Evolutionary conservation across 2,113 vertebrate genomes (phyloP).

Genomic region (Furnarius figulus): DNA sequence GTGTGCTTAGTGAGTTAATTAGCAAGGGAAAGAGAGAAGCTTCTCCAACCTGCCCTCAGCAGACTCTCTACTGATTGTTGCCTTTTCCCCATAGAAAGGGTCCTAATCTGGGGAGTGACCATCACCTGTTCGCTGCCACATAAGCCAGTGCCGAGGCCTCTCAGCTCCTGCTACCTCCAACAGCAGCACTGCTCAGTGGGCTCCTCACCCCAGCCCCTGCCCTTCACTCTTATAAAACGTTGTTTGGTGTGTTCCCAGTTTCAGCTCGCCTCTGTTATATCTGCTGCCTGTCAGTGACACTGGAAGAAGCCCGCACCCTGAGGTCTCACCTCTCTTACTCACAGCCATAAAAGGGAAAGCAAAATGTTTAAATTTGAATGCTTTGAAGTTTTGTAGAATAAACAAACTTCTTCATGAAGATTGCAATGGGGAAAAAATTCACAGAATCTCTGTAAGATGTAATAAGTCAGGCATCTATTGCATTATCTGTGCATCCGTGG

Average conservation of each 20-base stretch:
- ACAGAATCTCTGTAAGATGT: not conserved
- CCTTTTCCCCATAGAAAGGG: not conserved
- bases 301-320: not conserved
- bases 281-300: not conserved
- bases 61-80: not conserved
- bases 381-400: conserved; percentile 27
- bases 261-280: not conserved
- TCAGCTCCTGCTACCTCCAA: not conserved
- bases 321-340: not conserved
- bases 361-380: not conserved
- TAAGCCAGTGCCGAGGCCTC: not conserved
- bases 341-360: conserved; percentile 4
- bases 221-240: not conserved
- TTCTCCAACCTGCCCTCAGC: not conserved
- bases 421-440: not conserved
- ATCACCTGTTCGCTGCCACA: rapidly evolving
- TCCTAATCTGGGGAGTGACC: not conserved
- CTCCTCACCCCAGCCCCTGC: not conserved
- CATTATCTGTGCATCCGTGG: not conserved
- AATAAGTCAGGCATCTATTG: not conserved
- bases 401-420: not conserved
- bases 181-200: not conserved
- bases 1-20: not conserved
- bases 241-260: not conserved
- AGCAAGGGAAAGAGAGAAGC: not conserved